Evolutionary conservation across 2,888 invertebrate species (phyloP).

Genomic region (Hydrotaea diabolus): DNA sequence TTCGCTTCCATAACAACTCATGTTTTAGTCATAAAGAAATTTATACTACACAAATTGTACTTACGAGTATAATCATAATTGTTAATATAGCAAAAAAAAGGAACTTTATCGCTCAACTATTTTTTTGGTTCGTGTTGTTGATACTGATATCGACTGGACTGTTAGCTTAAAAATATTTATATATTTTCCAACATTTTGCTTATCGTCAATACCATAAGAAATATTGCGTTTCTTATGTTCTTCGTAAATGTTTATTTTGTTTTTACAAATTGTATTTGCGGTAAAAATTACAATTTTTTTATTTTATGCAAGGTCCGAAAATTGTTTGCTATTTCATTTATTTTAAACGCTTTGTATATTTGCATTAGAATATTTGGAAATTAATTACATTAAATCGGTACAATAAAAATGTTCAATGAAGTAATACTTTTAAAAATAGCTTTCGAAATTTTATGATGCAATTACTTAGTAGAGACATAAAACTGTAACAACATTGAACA

Average conservation of each 20-base stretch:
- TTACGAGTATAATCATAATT: conserved; percentile 3
- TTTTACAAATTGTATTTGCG: background rate
- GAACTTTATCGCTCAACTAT: background rate
- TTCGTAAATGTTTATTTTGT: background rate
- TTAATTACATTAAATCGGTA: no score
- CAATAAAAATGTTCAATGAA: no score
- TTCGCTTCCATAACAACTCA: conserved; percentile 11
- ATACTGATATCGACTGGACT: background rate
- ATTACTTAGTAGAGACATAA: no score
- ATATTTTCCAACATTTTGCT: background rate
- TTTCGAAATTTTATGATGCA: no score
- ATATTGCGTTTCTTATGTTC: background rate
- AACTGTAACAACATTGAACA: no score
- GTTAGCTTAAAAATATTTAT: background rate
- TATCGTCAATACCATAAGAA: conserved; percentile 1
- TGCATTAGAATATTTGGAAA: no score
- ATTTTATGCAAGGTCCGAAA: no score
- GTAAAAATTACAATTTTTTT: no score
- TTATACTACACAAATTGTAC: background rate
- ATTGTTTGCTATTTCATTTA: no score
- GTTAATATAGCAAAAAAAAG: background rate
- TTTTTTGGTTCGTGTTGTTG: background rate
- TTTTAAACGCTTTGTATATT: no score
- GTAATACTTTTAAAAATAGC: no score
- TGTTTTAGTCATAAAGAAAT: conserved; percentile 19